Base-by-base conservation (phyloP, 2,797 vertebrate genomes). In the Thamnophis elegans region DNA sequence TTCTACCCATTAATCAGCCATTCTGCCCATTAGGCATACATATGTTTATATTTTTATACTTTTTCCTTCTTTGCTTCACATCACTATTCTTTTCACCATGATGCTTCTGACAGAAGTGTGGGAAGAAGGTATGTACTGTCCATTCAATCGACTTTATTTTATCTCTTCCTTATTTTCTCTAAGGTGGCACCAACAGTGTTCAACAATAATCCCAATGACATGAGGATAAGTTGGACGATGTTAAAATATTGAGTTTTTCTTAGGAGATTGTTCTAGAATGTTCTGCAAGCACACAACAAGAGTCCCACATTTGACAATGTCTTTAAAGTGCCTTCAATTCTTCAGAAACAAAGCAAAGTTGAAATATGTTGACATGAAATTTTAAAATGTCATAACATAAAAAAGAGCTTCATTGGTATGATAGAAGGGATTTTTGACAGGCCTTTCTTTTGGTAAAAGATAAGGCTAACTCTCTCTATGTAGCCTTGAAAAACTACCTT, bases 41-140 rank as follows among this genome's bases (percentile, higher is more conserved):
- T 95, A 87, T 94, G 0, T n/a, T 95, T 93, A 95, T 94, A 93
- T 93, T 92, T 89, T 28, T 95, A 28, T 94, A 96, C 42, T 96
- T 65, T 85, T 88, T 86, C n/a, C 32, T 95, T 88, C 94, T 87
- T 91, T 92, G 91, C 91, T 94, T 95, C 92, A 87, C 92, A 93
- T 73, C 93, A 85, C 92, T 94, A 85, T 95, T 94, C 86, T 91
- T 95, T 62, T 58, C 56, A 86, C 78, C 92, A 60, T 0, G 85
- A 82, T 85, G 88, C 78, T 93, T 92, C 36, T 95, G 47, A 96
- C 95, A 88, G 97, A 97, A 96, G 94, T 94, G 93, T 95, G 7
- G 60, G 97, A 97, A 93, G 97, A 97, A 97, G 97, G 97, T 97
- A 97, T 55, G 97, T 96, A 94, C 90, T 90, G 53, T 85, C 68